These are phyloP conservation scores for Camponotus floridanus DNA, from an alignment of 1,140 invertebrate genomes.

Conservation along the genomic window DNA sequence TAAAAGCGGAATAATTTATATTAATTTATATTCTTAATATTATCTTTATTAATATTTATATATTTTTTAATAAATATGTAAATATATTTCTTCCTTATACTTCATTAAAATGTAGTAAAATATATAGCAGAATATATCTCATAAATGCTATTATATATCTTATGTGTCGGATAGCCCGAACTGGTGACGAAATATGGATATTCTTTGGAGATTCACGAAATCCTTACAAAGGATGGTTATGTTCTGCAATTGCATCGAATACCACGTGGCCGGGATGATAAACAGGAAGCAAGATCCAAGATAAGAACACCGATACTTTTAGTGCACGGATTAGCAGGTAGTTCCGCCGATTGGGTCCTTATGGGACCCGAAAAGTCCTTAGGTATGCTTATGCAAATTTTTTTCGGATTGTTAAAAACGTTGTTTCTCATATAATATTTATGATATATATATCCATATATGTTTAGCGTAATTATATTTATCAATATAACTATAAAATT, in stretches of 20 bases:
- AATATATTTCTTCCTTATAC: not conserved
- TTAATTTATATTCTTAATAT: not conserved
- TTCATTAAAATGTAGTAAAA: not conserved
- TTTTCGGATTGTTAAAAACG: not conserved
- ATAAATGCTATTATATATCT: not conserved
- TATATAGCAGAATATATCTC: not conserved
- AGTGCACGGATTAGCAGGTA: slow-evolving; percentile 91
- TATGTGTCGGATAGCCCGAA: slow-evolving; percentile 84
- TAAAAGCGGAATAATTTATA: not conserved
- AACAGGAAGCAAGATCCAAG: slow-evolving; percentile 57
- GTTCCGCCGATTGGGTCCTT: slow-evolving; percentile 91
- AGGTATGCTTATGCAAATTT: slow-evolving; percentile 83
- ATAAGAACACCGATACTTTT: slow-evolving; percentile 88
- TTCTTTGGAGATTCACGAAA: slow-evolving; percentile 88
- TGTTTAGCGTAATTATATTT: no score
- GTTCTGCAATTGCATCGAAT: slow-evolving; percentile 88
- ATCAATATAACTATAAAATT: no score
- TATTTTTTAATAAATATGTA: not conserved
- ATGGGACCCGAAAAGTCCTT: slow-evolving; percentile 88
- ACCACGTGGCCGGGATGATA: slow-evolving; percentile 86
- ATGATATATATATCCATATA: no score
- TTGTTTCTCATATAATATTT: no score
- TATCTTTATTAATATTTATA: no score
- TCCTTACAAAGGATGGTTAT: slow-evolving; percentile 88
- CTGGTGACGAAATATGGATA: slow-evolving; percentile 89